Percentiles rank a stretch among this genome's conserved stretches.
Conservation (phyloP, 2,888 invertebrate genomes). For the Cheiracanthium punctorium region DNA sequence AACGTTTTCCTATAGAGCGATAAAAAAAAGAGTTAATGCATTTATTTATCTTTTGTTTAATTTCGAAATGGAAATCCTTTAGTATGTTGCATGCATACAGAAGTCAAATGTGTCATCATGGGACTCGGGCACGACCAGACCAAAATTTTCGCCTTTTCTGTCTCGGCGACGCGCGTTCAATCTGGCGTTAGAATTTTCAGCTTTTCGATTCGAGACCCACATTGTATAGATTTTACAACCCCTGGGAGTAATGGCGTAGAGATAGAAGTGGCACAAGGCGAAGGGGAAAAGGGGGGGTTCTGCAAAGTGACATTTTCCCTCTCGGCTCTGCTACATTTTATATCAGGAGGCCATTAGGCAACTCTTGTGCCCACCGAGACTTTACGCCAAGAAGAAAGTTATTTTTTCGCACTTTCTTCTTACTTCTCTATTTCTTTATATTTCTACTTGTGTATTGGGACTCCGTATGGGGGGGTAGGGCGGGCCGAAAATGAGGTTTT, state of each 20-base stretch:
- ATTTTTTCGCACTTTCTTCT: conserved; percentile 2
- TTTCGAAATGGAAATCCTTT: not conserved
- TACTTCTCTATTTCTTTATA: conserved; percentile 4
- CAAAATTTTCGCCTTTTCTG: not conserved
- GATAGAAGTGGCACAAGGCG: not conserved
- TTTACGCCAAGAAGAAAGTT: conserved; percentile 39
- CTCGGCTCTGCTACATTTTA: conserved; percentile 45
- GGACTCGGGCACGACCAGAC: not conserved
- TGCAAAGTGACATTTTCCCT: conserved; percentile 49
- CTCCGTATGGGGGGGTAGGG: not conserved
- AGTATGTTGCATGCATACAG: not conserved
- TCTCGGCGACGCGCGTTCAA: not conserved
- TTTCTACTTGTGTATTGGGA: conserved; percentile 19
- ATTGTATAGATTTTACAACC: conserved; percentile 53
- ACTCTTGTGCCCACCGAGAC: conserved; percentile 47
- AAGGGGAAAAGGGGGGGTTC: conserved; percentile 18
- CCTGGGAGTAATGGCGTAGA: conserved; percentile 22
- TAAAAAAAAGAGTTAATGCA: too few relatives aligned
- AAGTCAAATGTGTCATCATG: not conserved
- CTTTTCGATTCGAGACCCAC: not conserved
- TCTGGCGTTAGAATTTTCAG: conserved; percentile 4
- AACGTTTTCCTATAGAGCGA: too few relatives aligned
- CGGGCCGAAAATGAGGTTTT: conserved; percentile 56
- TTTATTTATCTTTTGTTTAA: not conserved
- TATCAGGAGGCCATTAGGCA: conserved; percentile 51